A percentile compares a stretch with the other conserved stretches of the same genome.
Conservation (phyloP, 1,140 invertebrate species). For the Drosophila ananassae region DNA sequence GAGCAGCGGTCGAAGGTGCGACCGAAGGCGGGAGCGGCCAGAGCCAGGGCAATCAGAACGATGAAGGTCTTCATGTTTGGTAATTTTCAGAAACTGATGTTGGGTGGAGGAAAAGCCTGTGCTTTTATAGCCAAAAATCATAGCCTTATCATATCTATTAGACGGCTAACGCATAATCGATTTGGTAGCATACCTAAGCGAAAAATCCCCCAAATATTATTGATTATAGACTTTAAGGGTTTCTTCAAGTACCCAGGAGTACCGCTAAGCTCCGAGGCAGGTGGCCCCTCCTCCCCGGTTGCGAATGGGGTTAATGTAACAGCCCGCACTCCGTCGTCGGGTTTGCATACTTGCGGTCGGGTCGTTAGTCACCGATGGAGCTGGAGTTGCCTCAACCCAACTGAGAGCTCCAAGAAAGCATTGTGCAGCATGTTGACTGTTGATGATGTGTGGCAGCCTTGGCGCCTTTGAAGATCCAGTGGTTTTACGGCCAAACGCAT, state of each 20-base stretch:
- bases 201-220: background rate
- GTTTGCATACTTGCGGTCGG: conserved; percentile 56
- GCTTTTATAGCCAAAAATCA: conserved; percentile 14
- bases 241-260: conserved; percentile 17
- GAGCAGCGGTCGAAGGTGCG: conserved; percentile 3
- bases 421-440: conserved; percentile 19
- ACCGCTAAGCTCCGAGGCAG: conserved; percentile 30
- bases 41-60: background rate
- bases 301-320: conserved; percentile 61
- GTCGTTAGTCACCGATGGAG: conserved; percentile 36
- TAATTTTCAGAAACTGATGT: conserved; percentile 1
- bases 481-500: conserved; percentile 42
- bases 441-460: conserved; percentile 45
- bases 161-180: background rate
- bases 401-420: conserved; percentile 24
- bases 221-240: background rate
- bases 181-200: background rate
- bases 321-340: conserved; percentile 19
- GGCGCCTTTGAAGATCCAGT: conserved; percentile 37
- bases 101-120: background rate
- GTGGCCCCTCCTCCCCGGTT: conserved; percentile 15
- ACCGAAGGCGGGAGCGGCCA: conserved; percentile 1
- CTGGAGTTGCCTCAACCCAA: background rate
- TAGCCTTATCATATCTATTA: background rate
- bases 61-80: background rate